These are phyloP conservation scores for Venturia canescens DNA, from an alignment of 1,140 invertebrate species.

Conservation along the genomic window DNA sequence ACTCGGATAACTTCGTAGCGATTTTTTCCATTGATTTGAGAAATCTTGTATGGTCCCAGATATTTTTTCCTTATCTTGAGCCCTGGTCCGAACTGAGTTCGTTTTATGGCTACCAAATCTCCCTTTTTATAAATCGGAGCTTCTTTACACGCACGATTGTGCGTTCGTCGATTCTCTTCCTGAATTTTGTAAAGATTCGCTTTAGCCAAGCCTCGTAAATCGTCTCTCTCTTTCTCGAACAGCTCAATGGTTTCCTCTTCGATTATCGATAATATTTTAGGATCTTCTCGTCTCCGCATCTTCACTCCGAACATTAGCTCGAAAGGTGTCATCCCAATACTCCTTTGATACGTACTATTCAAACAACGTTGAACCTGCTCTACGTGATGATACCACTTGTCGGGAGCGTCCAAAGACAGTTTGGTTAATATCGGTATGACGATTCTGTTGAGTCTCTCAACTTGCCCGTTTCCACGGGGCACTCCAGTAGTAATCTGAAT, in stretches of 20 bases:
- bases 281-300: conserved; percentile 51
- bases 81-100: background rate
- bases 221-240: background rate
- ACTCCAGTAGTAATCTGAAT: conserved; percentile 48
- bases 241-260: background rate
- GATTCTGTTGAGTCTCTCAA: conserved; percentile 47
- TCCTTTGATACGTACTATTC: conserved; percentile 65
- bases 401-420: conserved; percentile 58
- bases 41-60: background rate
- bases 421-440: conserved; percentile 57
- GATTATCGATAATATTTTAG: background rate
- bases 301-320: conserved; percentile 62
- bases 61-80: background rate
- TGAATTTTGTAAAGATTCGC: background rate
- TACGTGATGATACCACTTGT: conserved; percentile 64
- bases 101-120: background rate
- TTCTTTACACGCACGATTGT: background rate
- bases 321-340: conserved; percentile 63
- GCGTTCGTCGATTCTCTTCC: background rate
- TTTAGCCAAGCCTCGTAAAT: background rate
- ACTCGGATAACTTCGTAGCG: background rate
- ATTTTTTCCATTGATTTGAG: background rate
- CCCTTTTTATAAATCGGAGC: background rate
- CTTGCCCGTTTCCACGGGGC: conserved; percentile 59
- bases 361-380: conserved; percentile 60